Conservation (phyloP, 2,113 vertebrate genomes). For the Tragelaphus imberbis region DNA sequence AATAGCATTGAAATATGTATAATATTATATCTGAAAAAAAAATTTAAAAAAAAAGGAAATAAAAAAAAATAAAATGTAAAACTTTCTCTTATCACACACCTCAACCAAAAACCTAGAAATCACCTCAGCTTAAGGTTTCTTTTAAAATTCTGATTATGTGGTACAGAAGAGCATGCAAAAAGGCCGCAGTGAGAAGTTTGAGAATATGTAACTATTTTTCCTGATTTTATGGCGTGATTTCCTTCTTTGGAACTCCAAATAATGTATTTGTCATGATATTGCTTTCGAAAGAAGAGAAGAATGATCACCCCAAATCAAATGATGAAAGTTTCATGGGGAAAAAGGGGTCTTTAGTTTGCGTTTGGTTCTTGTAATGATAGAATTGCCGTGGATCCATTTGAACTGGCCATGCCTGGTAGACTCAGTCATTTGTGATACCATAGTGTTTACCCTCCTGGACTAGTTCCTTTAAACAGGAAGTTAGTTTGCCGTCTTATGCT, state of each 20-base stretch:
- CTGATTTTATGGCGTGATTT: background rate
- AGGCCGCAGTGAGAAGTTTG: background rate
- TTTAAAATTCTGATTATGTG: background rate
- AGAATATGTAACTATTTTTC: background rate
- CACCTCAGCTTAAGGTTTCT: background rate
- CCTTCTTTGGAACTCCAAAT: background rate
- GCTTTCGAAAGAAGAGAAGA: background rate
- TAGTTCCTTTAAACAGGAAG: background rate
- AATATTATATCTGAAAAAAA: too few species aligned
- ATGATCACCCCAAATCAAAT: background rate
- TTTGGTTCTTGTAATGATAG: background rate
- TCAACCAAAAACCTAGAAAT: background rate
- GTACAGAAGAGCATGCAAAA: background rate
- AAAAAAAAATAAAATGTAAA: background rate
- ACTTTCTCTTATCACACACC: background rate
- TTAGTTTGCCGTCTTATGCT: background rate
- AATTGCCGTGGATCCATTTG: background rate
- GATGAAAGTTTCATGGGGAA: background rate
- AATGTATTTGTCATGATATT: background rate
- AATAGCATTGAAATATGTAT: too few species aligned
- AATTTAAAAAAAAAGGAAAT: too few species aligned
- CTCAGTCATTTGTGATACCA: background rate
- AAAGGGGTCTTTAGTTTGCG: background rate
- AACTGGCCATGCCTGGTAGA: background rate
- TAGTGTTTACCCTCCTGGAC: background rate